Percentiles rank a stretch among this genome's conserved stretches.
phyloP scores from a whole-genome alignment of 35 echinoderm and acorn worm genomes.

The Lytechinus variegatus region DNA sequence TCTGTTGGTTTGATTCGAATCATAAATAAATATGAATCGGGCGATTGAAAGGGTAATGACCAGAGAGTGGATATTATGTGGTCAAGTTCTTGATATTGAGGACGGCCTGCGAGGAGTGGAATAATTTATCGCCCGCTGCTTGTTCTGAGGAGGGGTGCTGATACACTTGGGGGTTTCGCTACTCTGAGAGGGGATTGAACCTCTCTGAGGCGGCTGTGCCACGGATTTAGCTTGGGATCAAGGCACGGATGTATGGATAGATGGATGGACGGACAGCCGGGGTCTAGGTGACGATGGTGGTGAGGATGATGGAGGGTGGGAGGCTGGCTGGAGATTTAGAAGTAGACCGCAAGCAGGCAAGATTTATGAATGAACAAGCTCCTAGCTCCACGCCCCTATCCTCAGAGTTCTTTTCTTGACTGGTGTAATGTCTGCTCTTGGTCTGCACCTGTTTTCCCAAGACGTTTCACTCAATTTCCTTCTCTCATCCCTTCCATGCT shows the following conservation, averaged over 20 bases:
- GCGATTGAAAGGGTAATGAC: background rate
- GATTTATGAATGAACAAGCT: slow-evolving; percentile 37
- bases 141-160: background rate
- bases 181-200: background rate
- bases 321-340: background rate
- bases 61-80: background rate
- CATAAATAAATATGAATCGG: background rate
- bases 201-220: background rate
- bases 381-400: background rate
- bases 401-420: background rate
- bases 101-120: background rate
- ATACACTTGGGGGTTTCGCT: background rate
- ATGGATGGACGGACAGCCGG: background rate
- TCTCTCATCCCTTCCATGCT: background rate
- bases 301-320: background rate
- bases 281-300: background rate
- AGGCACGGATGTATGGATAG: background rate
- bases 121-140: background rate
- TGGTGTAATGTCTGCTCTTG: background rate
- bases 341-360: background rate
- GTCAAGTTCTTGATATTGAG: background rate
- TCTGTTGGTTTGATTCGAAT: too few relatives aligned
- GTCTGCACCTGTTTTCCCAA: slow-evolving; percentile 37
- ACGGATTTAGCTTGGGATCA: background rate
- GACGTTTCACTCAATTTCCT: slow-evolving; percentile 39